These are phyloP conservation scores for Echinometra lucunter DNA, from an alignment of 53 echinoderm and acorn worm species.

Conservation along the genomic window DNA sequence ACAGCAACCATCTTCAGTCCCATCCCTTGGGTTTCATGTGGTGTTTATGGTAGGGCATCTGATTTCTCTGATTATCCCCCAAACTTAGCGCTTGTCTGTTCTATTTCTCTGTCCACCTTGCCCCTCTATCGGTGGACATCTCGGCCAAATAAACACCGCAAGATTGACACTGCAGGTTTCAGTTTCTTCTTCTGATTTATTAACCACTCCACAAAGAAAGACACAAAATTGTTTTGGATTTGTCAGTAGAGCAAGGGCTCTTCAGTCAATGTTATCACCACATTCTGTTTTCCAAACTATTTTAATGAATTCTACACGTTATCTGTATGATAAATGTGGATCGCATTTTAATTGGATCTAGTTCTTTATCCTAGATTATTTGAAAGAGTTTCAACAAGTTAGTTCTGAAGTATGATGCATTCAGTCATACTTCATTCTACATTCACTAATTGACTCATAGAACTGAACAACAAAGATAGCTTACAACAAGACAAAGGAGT, in stretches of 20 bases:
- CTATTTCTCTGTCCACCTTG: conserved; percentile 48
- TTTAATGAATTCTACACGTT: conserved; percentile 42
- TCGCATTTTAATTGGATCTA: conserved; percentile 34
- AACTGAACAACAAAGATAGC: background rate
- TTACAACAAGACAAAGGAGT: background rate
- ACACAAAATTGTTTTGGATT: conserved; percentile 27
- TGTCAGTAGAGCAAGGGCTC: background rate
- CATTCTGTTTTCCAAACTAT: conserved; percentile 25
- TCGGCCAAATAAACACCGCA: conserved; percentile 60
- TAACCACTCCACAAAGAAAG: conserved; percentile 47
- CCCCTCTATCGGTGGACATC: conserved; percentile 57
- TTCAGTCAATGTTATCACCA: background rate
- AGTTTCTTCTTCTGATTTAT: conserved; percentile 39
- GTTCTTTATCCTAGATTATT: background rate
- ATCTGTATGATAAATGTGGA: conserved; percentile 48
- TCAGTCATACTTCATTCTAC: conserved; percentile 22
- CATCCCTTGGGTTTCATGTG: conserved; percentile 59
- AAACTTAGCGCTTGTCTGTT: conserved; percentile 15
- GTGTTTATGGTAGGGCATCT: conserved; percentile 66
- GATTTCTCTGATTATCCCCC: conserved; percentile 55
- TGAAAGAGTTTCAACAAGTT: background rate
- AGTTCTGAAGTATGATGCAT: background rate
- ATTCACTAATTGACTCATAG: conserved; percentile 35
- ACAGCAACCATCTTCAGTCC: conserved; percentile 16
- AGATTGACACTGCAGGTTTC: conserved; percentile 45